These are phyloP conservation scores for Tricholauxania praeusta DNA, from an alignment of 2,888 invertebrate genomes.

Conservation along the genomic window DNA sequence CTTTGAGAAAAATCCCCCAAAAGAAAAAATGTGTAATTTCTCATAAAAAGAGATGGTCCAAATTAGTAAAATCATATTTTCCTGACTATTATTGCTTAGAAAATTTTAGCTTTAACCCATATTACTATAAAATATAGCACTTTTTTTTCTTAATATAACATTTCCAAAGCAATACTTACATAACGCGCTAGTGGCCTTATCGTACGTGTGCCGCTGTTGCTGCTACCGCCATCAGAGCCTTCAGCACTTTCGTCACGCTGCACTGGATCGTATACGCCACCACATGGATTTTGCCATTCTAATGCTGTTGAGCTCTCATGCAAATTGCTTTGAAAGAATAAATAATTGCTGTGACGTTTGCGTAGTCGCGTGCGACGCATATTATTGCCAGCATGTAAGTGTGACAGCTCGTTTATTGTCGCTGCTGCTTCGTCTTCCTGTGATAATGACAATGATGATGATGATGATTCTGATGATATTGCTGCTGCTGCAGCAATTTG, in stretches of 20 bases:
- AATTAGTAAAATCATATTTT: no score
- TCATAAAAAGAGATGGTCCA: no score
- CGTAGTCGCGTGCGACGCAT: constrained; percentile 45
- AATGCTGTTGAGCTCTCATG: constrained; percentile 41
- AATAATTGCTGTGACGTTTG: constrained; percentile 53
- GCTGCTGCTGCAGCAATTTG: constrained; percentile 17
- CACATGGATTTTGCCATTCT: constrained; percentile 64
- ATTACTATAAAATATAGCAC: no score
- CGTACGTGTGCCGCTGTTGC: constrained; percentile 13
- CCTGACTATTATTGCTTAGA: no score
- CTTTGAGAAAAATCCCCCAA: no score
- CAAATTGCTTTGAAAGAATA: constrained; percentile 43
- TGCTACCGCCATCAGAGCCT: constrained; percentile 23
- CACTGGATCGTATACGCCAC: constrained; percentile 48
- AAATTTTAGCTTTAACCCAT: no score
- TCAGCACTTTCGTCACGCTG: constrained; percentile 7
- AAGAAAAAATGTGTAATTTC: no score
- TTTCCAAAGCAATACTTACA: constrained; percentile 32
- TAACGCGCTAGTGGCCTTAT: constrained; percentile 25
- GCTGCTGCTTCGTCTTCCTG: constrained; percentile 15
- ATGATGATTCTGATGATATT: constrained; percentile 16
- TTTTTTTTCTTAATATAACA: neutral
- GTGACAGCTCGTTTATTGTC: constrained; percentile 34
- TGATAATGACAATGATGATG: constrained; percentile 22
- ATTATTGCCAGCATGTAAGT: neutral